Base-by-base conservation (phyloP, 2,113 vertebrate species). In the Pterocles burchelli region DNA sequence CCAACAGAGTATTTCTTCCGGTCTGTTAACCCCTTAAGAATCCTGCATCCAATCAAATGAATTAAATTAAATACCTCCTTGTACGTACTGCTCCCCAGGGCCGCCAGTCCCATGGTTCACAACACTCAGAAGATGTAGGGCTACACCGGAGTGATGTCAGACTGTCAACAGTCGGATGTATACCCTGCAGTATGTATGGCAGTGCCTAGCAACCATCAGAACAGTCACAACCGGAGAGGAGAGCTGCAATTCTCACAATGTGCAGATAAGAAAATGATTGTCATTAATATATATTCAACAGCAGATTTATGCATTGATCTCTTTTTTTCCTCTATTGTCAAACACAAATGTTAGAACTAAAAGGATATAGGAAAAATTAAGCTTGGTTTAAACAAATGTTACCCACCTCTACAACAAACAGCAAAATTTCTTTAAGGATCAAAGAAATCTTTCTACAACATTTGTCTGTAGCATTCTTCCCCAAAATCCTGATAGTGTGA, bases 151-250 rank as follows among this genome's bases (percentile, higher is more conserved):
- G 36, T 3, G 46, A 51, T 6, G 46, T 61, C 77, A 63, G 73
- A 16, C 54, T 66, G 67, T 41, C 41, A 31, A 20, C 83, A 82
- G 77, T 6, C 36, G 8, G 57, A 92, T 73, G 26, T 49, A 43
- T 38, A 84, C 91, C 71, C 93, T 83, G 88, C 82, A 72, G 58
- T 16, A 49, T 1, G 4, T 28, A n/a, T 3, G 1, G 59, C 65
- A 88, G 54, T 52, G 83, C 93, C 81, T 90, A 95, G 72, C 87
- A 96, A 67, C 84, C 76, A 59, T 25, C 70, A 52, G 20, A 67
- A 66, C 11, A 67, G 48, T 33, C 49, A 80, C 65, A n/a, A 58
- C 43, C 9, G 34, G 49, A 89, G 31, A 66, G 58, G 22, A 76
- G 28, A 73, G 38, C 55, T 61, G 75, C 62, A 83, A 13, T 70